These are phyloP conservation scores for Oligia strigilis DNA, from an alignment of 2,888 invertebrate genomes.

Conservation along the genomic window DNA sequence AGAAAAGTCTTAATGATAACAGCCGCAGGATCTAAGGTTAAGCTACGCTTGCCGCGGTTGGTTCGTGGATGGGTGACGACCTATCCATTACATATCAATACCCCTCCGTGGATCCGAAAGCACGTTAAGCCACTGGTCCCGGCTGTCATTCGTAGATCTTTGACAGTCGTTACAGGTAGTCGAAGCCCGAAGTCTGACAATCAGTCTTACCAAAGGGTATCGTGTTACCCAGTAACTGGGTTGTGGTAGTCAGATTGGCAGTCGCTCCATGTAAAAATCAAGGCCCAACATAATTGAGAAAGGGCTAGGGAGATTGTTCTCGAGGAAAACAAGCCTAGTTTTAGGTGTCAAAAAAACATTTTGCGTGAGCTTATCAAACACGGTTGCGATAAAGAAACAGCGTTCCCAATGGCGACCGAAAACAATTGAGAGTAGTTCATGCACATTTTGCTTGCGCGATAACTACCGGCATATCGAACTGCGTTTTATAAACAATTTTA, in stretches of 20 bases:
- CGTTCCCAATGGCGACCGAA: constrained; percentile 63
- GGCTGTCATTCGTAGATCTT: not conserved
- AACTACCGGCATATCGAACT: constrained; percentile 79
- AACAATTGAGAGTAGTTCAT: constrained; percentile 63
- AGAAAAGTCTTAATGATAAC: not conserved
- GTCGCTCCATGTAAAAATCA: not conserved
- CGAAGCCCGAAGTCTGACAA: not conserved
- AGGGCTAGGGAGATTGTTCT: not conserved
- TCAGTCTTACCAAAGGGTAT: not conserved
- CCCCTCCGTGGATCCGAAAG: not conserved
- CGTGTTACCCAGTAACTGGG: not conserved
- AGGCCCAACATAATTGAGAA: not conserved
- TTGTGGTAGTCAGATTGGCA: not conserved
- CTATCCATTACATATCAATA: not conserved
- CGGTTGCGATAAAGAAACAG: constrained; percentile 63
- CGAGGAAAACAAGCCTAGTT: not conserved
- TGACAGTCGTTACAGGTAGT: not conserved
- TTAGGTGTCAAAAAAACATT: constrained; percentile 17
- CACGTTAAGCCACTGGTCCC: not conserved
- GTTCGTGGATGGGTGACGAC: not conserved
- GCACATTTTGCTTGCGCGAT: constrained; percentile 71
- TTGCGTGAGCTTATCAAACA: constrained; percentile 62
- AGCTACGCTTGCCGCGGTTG: not conserved
- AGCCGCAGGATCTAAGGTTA: not conserved
- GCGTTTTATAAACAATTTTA: constrained; percentile 87